phyloP scores from a whole-genome alignment of 1,140 invertebrate genomes.

The Nasonia giraulti region DNA sequence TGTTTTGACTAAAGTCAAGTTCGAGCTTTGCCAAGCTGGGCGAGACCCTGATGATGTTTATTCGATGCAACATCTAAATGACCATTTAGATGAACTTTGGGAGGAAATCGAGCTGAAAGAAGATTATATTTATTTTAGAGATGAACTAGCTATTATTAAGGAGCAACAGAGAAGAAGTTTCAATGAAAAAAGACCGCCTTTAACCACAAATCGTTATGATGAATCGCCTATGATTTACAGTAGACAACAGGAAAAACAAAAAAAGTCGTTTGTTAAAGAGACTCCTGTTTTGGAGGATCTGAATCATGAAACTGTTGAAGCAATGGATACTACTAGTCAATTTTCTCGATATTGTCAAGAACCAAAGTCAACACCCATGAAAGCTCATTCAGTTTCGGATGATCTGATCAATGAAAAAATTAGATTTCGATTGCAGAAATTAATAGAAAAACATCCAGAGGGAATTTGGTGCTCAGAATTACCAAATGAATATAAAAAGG shows the following conservation, averaged over 20 bases:
- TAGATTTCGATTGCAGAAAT: constrained; percentile 61
- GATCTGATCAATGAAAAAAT: constrained; percentile 55
- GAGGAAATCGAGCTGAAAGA: constrained; percentile 51
- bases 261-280: not conserved
- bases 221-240: not conserved
- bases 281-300: not conserved
- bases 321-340: not conserved
- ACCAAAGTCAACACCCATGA: not conserved
- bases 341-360: not conserved
- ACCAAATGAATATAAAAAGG: constrained; percentile 59
- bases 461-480: constrained; percentile 69
- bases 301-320: not conserved
- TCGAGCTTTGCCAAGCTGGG: constrained; percentile 38
- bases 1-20: constrained; percentile 27
- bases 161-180: not conserved
- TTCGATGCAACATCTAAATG: not conserved
- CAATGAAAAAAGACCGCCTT: too few species aligned
- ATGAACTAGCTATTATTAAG: not conserved
- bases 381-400: not conserved
- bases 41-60: not conserved
- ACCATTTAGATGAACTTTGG: constrained; percentile 52
- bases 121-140: constrained; percentile 54
- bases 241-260: too few species aligned
- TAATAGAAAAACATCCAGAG: constrained; percentile 62
- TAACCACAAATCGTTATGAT: too few species aligned